phyloP scores from a whole-genome alignment of 2,888 invertebrate species.

The Apodemia mormo region DNA sequence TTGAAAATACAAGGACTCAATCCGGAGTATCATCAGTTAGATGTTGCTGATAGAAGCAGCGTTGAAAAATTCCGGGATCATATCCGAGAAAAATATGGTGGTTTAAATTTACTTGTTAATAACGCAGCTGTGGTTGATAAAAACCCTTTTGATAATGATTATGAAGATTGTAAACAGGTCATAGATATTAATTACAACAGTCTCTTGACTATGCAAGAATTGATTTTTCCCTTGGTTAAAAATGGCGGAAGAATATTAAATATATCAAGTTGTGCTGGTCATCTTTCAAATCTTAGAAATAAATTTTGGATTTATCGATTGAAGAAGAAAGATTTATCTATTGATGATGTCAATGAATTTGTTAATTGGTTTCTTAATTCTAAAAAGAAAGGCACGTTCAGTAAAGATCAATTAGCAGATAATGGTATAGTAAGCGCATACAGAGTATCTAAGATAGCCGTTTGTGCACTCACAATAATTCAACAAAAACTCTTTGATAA shows the following conservation, averaged over 20 bases:
- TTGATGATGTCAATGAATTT: slow-evolving; percentile 52
- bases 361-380: slow-evolving; percentile 81
- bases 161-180: slow-evolving; percentile 80
- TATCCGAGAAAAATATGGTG: slow-evolving; percentile 81
- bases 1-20: slow-evolving; percentile 43
- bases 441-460: slow-evolving; percentile 86
- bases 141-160: slow-evolving; percentile 45
- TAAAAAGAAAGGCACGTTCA: slow-evolving; percentile 29
- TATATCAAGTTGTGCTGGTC: slow-evolving; percentile 86
- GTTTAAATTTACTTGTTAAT: slow-evolving; percentile 88
- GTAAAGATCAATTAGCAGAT: slow-evolving; percentile 40
- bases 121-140: slow-evolving; percentile 82
- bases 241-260: slow-evolving; percentile 87
- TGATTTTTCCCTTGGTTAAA: slow-evolving; percentile 85
- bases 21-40: slow-evolving; percentile 72
- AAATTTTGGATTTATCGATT: slow-evolving; percentile 56
- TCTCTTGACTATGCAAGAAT: slow-evolving; percentile 81
- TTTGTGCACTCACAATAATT: slow-evolving; percentile 84
- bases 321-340: slow-evolving; percentile 44
- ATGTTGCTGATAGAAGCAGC: slow-evolving; percentile 81
- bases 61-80: slow-evolving; percentile 84
- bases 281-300: slow-evolving; percentile 81
- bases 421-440: slow-evolving; percentile 78
- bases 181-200: slow-evolving; percentile 85
- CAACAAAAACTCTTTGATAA: slow-evolving; percentile 83